Evolutionary conservation across 2,113 vertebrate species (phyloP), one percentile per base, ranked within the genome.

Genomic region (Uria aalge): DNA sequence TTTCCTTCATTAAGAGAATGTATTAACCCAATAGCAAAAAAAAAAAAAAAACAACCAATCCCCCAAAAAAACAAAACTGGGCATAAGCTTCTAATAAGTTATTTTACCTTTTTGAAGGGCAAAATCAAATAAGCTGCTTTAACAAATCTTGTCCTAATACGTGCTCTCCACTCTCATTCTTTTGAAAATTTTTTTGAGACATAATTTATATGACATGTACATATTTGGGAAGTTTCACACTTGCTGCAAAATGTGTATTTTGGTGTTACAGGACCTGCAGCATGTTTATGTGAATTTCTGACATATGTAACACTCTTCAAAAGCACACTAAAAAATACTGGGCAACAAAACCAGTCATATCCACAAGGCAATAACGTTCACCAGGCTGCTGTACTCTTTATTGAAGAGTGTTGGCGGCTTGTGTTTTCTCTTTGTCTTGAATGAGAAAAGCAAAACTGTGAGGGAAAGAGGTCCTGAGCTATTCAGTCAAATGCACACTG

Each of bases 241-340:
- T 75, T 78, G 8, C 38, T 86, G n/a, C 67, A 72, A 92, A 91
- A 83, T 76, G 15, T 76, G 67, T 43, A 72, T 91, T 95, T 94
- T 84, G 43, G 26, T 92, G 50, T 95, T 95, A 92, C 29, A 74
- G 94, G 57, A 94, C 60, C 67, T 87, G 29, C 48, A 88, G 34
- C 12, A 34, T 85, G 81, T 92, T 96, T 97, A 82, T 90, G 83
- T 85, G 41, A 88, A 71, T 93, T 94, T 96, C n/a, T 82, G 63
- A 86, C 47, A 71, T 57, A 83, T 15, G 40, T 14, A 93, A 41
- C 38, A 48, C 50, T 90, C 55, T 73, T 62, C 45, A 88, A 90
- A 95, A 85, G 11, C 82, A 53, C 75, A 69, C n/a, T 83, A 77
- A 82, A 97, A 97, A 96, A 40, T 27, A 85, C 36, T 92, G 55